Base-by-base conservation (phyloP, 1,140 invertebrate genomes). In the Pseudoatta argentina region DNA sequence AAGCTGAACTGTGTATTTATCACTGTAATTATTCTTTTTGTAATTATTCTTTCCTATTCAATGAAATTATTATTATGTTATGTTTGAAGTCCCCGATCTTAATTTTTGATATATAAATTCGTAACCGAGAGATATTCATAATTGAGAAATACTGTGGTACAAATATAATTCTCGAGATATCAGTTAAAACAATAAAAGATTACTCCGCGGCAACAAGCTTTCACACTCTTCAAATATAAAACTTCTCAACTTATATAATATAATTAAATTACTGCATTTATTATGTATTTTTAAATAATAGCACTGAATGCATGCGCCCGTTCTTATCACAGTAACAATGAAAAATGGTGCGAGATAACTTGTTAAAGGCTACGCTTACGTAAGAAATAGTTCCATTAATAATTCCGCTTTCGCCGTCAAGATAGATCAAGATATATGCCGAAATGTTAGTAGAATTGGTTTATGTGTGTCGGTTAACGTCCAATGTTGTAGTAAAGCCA, bases 371-470 rank as follows among this genome's bases (percentile, higher is more conserved):
- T 39, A 82, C 18, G 55, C 39, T 27, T 83, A 61, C 53, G 55
- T 44, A 55, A 51, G 48, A 81, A 69, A 69, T 51, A 83, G 55
- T 61, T 83, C 55, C 55, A 61, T 75, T 73, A 83, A 61, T 48
- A 83, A 82, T 82, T 75, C 27, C 55, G 72, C 69, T 83, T 83
- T 83, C 79, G 24, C 53, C 53, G 27, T 73, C 69, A 75, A 51
- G 30, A 34, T 14, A 82, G 57, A 83, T 83, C 69, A 63, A 61
- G 24, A 61, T 44, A 73, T 82, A 61, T 39, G 55, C 14, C 78
- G 21, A 83, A 73, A 61, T 75, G 44, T 83, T 83, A 39, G 27
- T 48, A 21, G n/a, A 83, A 57, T 69, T 57, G 21, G 30, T 75
- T 69, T 73, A 59, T 73, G 30, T n/a, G 24, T 71, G 34, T 73